These are phyloP conservation scores for Aphaenogaster floridana DNA, from an alignment of 1,140 invertebrate species.

Conservation along the genomic window DNA sequence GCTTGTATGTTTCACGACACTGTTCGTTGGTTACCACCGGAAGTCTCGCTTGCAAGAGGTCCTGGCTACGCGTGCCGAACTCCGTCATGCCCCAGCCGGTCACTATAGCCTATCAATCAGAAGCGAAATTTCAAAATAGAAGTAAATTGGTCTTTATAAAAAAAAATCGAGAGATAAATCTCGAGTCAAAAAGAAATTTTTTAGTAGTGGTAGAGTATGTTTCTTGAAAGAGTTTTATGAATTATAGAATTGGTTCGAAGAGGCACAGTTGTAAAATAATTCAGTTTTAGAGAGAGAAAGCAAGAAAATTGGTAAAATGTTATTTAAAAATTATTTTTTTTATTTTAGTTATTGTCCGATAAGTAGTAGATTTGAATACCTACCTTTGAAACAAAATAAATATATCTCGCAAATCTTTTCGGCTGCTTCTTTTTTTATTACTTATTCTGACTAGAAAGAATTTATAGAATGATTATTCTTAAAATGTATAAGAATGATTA, in stretches of 20 bases:
- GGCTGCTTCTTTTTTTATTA: background rate
- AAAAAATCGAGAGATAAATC: background rate
- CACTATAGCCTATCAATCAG: slow-evolving; percentile 81
- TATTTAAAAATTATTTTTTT: background rate
- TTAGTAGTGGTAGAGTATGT: background rate
- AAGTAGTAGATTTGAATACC: background rate
- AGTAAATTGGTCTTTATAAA: background rate
- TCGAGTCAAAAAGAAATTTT: background rate
- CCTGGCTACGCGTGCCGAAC: slow-evolving; percentile 82
- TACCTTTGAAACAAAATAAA: background rate
- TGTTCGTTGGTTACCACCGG: slow-evolving; percentile 83
- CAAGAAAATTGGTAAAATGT: background rate
- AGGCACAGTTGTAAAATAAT: background rate
- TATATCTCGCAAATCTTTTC: background rate
- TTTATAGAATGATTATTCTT: background rate
- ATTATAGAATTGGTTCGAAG: background rate
- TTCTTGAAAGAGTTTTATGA: background rate
- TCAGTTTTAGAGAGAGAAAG: background rate
- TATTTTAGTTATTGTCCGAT: background rate
- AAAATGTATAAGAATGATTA: background rate
- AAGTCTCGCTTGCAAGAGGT: slow-evolving; percentile 87
- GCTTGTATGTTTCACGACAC: slow-evolving; percentile 85
- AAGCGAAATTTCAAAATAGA: background rate
- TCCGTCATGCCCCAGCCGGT: slow-evolving; percentile 90
- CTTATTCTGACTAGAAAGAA: background rate